Evolutionary conservation across 1,140 invertebrate species (phyloP).

Genomic region (Heliconius melpomene): DNA sequence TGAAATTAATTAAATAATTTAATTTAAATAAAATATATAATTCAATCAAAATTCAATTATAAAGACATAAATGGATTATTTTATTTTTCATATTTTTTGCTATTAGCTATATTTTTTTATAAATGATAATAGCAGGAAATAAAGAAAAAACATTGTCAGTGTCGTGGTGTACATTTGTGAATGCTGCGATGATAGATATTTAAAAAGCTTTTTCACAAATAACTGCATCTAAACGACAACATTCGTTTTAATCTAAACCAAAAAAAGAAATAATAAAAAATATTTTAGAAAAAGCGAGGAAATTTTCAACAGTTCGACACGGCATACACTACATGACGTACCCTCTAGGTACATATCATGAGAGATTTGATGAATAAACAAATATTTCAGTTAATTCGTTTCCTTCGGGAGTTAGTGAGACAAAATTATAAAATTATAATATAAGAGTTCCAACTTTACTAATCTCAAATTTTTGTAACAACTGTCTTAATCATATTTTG

Average conservation of each 20-base stretch:
- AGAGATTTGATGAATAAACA: no score
- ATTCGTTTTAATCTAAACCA: neutral
- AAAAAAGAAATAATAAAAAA: neutral
- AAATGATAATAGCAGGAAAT: no score
- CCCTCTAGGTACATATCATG: no score
- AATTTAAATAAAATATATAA: no score
- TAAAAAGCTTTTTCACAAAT: neutral
- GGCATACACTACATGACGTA: neutral
- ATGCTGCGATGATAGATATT: neutral
- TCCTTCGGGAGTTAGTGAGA: neutral
- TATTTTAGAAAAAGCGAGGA: neutral
- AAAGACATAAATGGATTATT: no score
- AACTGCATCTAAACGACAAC: constrained; percentile 7
- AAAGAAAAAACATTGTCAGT: neutral
- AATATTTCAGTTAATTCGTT: neutral
- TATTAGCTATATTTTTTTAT: no score
- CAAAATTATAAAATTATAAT: neutral
- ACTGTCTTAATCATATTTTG: no score
- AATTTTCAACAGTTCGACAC: constrained; percentile 37
- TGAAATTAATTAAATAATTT: no score
- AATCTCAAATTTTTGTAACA: no score
- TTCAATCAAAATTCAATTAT: no score
- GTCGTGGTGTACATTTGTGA: neutral
- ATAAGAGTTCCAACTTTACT: neutral
- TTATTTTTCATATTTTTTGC: no score